Conservation (phyloP, 1,140 invertebrate species). For the Platyscapa corneri region DNA sequence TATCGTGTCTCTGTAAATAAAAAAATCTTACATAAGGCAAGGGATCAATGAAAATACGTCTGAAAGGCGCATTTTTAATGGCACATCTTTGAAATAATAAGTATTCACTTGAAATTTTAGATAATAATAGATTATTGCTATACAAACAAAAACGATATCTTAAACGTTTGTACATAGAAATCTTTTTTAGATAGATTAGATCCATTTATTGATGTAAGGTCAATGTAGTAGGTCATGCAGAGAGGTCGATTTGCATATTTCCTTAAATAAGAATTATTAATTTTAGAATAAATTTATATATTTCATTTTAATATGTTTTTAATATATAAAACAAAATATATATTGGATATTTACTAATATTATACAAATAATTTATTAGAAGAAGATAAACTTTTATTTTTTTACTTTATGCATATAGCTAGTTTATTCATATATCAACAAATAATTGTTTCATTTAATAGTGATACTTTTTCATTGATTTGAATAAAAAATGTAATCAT, state of each 20-base stretch:
- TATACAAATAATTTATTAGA: too few relatives aligned
- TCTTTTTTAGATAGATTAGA: slow-evolving; percentile 6
- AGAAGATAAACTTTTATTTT: too few relatives aligned
- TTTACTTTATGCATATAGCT: too few relatives aligned
- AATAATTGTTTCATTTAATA: too few relatives aligned
- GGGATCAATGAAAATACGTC: background rate
- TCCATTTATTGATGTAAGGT: background rate
- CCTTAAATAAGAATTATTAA: background rate
- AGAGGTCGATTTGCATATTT: background rate
- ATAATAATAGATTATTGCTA: slow-evolving; percentile 17
- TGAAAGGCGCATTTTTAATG: background rate
- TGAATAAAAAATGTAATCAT: too few relatives aligned
- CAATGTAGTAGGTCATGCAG: background rate
- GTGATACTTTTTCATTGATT: too few relatives aligned
- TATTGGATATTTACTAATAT: too few relatives aligned
- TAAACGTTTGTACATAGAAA: background rate
- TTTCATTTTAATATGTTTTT: background rate
- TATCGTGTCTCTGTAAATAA: background rate
- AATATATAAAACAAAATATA: background rate
- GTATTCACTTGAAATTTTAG: background rate
- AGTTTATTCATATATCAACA: too few relatives aligned
- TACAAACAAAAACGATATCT: slow-evolving; percentile 2
- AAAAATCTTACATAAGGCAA: background rate
- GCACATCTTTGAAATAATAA: background rate
- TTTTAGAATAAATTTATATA: background rate